Evolutionary conservation across 2,888 invertebrate genomes (phyloP).

Genomic region (Adelphocoris suturalis): DNA sequence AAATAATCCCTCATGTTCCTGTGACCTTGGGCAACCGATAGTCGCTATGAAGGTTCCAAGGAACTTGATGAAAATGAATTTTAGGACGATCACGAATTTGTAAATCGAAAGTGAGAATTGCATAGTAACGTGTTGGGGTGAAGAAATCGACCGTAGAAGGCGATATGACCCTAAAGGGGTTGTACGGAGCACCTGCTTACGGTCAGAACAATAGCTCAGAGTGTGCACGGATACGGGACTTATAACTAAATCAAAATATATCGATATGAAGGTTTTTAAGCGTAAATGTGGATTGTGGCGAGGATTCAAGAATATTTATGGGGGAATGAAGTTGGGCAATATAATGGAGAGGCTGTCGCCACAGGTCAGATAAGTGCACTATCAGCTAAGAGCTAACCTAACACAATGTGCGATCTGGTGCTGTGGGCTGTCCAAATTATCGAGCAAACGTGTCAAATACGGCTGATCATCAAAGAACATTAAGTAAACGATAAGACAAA

Average conservation of each 20-base stretch:
- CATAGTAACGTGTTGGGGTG: not conserved
- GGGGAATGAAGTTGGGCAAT: not conserved
- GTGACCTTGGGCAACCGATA: not conserved
- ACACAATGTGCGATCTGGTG: conserved; percentile 7
- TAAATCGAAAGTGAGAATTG: not conserved
- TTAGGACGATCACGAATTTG: not conserved
- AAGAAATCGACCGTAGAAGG: not conserved
- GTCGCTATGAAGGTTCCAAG: not conserved
- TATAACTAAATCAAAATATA: too few relatives aligned
- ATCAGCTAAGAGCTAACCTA: conserved; percentile 15
- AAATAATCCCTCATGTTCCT: not conserved
- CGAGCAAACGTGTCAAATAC: not conserved
- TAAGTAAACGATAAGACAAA: not conserved
- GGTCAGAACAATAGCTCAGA: not conserved
- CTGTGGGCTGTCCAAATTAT: not conserved
- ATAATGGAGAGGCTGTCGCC: not conserved
- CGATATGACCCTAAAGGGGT: not conserved
- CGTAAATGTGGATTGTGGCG: not conserved
- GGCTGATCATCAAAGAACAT: not conserved
- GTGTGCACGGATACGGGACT: too few relatives aligned
- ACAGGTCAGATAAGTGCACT: conserved; percentile 20
- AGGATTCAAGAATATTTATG: not conserved
- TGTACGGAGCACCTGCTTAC: not conserved
- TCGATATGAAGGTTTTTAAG: too few relatives aligned
- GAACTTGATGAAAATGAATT: not conserved